A percentile compares a stretch with the other conserved stretches of the same genome.
Evolutionary conservation across 1,140 invertebrate genomes (phyloP).

Genomic region (Callitettix versicolor): DNA sequence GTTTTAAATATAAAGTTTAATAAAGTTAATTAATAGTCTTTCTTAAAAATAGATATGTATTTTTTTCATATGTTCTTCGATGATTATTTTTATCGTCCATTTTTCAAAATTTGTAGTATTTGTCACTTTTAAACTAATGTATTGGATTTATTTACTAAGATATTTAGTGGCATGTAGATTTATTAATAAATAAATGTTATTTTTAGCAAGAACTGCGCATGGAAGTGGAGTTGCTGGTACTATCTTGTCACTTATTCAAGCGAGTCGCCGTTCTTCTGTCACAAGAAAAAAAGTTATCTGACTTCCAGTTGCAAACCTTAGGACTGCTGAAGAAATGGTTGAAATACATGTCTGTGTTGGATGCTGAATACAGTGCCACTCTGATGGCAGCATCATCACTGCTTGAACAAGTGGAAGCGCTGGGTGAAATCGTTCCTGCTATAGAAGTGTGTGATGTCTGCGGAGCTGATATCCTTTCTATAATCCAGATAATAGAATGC

Average conservation of each 20-base stretch:
- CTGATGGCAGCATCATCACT: not conserved
- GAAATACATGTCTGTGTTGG: not conserved
- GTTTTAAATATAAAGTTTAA: no score
- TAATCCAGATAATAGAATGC: not conserved
- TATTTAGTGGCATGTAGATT: no score
- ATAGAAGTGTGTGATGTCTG: constrained; percentile 14
- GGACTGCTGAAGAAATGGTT: constrained; percentile 16
- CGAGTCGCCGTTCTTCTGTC: not conserved
- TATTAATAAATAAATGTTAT: no score
- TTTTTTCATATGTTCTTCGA: no score
- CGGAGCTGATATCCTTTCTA: constrained; percentile 19
- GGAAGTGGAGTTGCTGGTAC: constrained; percentile 8
- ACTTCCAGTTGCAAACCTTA: constrained; percentile 5
- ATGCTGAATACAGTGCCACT: not conserved
- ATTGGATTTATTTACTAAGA: no score
- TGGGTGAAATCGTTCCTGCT: not conserved
- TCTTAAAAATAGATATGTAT: no score
- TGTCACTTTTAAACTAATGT: no score
- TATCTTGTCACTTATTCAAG: constrained; percentile 17
- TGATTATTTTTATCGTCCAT: no score
- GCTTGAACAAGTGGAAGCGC: constrained; percentile 9
- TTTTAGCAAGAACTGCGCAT: constrained; percentile 9
- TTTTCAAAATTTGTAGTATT: no score
- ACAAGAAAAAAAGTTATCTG: not conserved
- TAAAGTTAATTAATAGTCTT: no score